These are phyloP conservation scores for Nomada flava DNA, from an alignment of 2,888 invertebrate genomes.

Conservation along the genomic window DNA sequence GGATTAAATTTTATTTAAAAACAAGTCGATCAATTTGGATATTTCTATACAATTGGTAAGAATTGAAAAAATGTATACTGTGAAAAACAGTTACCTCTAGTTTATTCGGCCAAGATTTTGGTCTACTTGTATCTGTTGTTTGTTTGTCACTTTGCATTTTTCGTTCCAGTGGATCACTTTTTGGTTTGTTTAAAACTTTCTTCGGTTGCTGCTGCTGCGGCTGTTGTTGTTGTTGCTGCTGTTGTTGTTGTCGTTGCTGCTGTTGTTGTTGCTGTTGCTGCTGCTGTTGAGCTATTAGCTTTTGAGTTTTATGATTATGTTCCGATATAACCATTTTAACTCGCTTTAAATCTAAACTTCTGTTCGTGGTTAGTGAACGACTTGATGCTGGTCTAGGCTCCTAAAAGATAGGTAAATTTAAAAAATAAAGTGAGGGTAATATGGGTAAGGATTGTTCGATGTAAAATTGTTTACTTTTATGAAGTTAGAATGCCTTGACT, in stretches of 20 bases:
- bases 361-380: conserved; percentile 74
- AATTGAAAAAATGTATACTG: neutral
- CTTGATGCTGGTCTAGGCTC: conserved; percentile 76
- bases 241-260: conserved; percentile 45
- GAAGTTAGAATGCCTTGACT: conserved; percentile 80
- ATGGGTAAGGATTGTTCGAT: neutral
- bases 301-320: conserved; percentile 79
- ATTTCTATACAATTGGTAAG: neutral
- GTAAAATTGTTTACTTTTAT: conserved; percentile 73
- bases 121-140: conserved; percentile 71
- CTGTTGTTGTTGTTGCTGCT: conserved; percentile 48
- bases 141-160: conserved; percentile 79
- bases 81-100: conserved; percentile 74
- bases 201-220: conserved; percentile 60
- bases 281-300: conserved; percentile 71
- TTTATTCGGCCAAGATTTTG: conserved; percentile 83
- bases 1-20: conserved; percentile 5
- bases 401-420: conserved; percentile 53
- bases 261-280: neutral
- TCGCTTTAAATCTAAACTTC: conserved; percentile 82
- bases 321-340: conserved; percentile 83
- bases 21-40: neutral
- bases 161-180: conserved; percentile 82
- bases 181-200: conserved; percentile 78
- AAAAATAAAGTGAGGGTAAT: conserved; percentile 3